Evolutionary conservation across 2,113 vertebrate species (phyloP), one percentile per base, ranked within the genome.

Genomic region (Percopsis transmontana): DNA sequence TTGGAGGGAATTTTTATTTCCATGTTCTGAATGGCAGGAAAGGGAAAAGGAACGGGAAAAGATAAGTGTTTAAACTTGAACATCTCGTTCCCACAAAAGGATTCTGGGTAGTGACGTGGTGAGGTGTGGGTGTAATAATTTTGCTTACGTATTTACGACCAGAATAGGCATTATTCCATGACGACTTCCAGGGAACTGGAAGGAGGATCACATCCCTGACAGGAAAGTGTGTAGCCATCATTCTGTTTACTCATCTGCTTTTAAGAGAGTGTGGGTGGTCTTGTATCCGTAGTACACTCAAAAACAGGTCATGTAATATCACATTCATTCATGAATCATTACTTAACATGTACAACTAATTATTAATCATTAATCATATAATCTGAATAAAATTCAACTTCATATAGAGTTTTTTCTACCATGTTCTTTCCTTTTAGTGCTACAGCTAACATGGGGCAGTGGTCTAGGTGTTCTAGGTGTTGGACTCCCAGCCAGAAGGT

Each of bases 11-110:
- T 58, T 72, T 74, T 64, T 59, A 53, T 83, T 76, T 85, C 74
- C 64, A 71, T 66, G 68, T 81, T 69, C 66, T 90, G 89, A 92
- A 90, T 86, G 78, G 81, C 84, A 84, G 90, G 90, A 91, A 90
- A 60, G 53, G 80, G 82, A 84, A 77, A 62, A 24, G 87, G 80
- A 86, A 88, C 64, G 65, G 89, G 84, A 86, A 88, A 55, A 45
- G 88, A 90, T 81, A 83, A 85, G 80, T 57, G 66, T 72, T 80
- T 77, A 80, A 87, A 78, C 70, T 83, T 62, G 58, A 74, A 68
- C 56, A 12, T 74, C 64, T 75, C 42, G 74, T 2, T 85, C 87
- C 83, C 82, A 83, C 82, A 73, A 86, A 70, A 76, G 62, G 81
- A 81, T 75, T 78, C 68, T 52, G 61, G 76, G 68, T 77, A 74